Base-by-base conservation (phyloP, 2,113 vertebrate genomes). In the Oxyura jamaicensis region DNA sequence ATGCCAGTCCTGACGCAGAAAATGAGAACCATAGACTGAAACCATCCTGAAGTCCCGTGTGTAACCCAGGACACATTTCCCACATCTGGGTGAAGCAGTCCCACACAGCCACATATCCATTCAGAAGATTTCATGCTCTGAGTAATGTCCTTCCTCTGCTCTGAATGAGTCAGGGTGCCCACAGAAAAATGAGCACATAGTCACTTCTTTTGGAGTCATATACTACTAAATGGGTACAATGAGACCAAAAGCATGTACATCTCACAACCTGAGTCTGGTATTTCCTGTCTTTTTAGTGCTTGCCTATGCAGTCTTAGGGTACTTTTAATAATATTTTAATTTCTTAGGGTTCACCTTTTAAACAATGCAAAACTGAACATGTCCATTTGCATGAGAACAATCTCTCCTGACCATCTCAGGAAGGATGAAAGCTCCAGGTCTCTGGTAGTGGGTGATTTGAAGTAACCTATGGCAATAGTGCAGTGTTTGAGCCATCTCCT, bases 381-480 rank as follows among this genome's bases (percentile, higher is more conserved):
- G 10, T 69, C 52, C 19, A 52, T 39, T 59, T 56, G 17, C 42
- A 23, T 46, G 42, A 46, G 42, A 67, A n/a, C 14, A 46, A 31
- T 33, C 42, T 42, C 14, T 86, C 52, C n/a, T 53, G 56, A n/a
- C 42, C 18, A 44, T 67, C 36, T 81, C 44, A 71, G 56, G 18
- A 44, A 10, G 33, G 8, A 48, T 25, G n/a, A 62, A 76, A 44
- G 1, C 15, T 76, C 67, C 55, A 42, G 4, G 48, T 73, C 60
- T 75, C 28, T 84, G 18, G 4, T 33, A 28, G 23, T 62, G 50
- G 36, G 36, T 72, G 74, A 46, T 62, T 59, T 60, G 74, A 89
- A 86, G 60, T 0, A 81, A 44, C 19, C 0, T 0, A 29, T 8
- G 35, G 36, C 55, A 81, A 28, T 4, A 39, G 12, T 0, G 1